These are phyloP conservation scores for Poeciliopsis infans DNA, from an alignment of 2,797 vertebrate species.

Conservation along the genomic window DNA sequence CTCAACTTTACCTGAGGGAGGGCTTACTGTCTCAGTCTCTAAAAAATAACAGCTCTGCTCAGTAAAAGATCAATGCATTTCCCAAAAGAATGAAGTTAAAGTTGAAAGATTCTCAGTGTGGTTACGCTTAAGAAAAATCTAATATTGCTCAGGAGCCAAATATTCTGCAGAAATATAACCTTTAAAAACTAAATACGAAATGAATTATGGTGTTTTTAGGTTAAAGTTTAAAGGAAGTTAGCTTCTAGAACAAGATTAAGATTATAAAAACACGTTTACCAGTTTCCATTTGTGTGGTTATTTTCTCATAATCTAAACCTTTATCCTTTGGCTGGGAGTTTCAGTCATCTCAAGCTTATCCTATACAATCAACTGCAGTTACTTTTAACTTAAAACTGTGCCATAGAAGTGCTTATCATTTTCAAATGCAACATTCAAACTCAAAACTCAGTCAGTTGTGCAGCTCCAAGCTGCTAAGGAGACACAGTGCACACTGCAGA, in stretches of 20 bases:
- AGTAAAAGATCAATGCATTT: conserved; percentile 1
- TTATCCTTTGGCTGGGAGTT: neutral
- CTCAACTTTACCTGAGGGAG: neutral
- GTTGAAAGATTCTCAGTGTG: neutral
- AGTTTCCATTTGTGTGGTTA: neutral
- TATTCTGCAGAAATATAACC: neutral
- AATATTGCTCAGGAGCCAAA: neutral
- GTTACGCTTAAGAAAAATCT: neutral
- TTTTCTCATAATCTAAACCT: neutral
- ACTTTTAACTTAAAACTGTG: neutral
- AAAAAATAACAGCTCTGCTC: neutral
- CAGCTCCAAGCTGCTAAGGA: neutral
- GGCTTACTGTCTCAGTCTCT: conserved; percentile 1
- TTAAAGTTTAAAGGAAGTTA: neutral
- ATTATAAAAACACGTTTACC: neutral
- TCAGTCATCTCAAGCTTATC: neutral
- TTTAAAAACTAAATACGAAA: neutral
- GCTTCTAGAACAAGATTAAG: neutral
- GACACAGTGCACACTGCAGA: conserved; percentile 8
- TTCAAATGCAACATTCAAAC: conserved; percentile 1
- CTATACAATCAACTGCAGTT: neutral
- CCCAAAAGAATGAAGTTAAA: conserved; percentile 2
- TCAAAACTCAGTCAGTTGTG: neutral
- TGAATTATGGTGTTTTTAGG: neutral
- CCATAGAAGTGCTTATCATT: neutral